phyloP scores from a whole-genome alignment of 2,797 vertebrate genomes.

The Falco concolor region DNA sequence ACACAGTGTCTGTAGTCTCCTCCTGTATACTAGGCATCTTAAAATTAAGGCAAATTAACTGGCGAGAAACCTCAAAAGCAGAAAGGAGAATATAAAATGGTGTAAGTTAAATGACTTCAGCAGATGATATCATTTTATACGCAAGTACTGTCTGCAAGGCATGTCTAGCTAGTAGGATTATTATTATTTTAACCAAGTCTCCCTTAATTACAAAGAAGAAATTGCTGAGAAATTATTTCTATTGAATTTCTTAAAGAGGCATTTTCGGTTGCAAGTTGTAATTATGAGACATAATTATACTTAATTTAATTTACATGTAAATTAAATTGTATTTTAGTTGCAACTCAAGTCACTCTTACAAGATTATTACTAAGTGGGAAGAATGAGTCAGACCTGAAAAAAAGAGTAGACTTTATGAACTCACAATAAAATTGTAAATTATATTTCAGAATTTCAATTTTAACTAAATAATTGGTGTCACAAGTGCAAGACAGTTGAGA shows the following conservation, averaged over 20 bases:
- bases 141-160: not conserved
- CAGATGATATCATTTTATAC: not conserved
- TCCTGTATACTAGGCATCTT: not conserved
- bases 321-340: constrained; percentile 52
- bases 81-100: not conserved
- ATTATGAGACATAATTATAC: constrained; percentile 41
- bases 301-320: constrained; percentile 65
- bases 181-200: not conserved
- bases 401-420: not conserved
- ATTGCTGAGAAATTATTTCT: constrained; percentile 17
- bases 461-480: constrained; percentile 32
- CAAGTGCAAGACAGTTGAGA: not conserved
- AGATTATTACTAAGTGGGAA: constrained; percentile 34
- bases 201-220: constrained; percentile 5
- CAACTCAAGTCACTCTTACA: not conserved
- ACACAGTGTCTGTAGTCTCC: not conserved
- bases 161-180: not conserved
- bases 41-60: not conserved
- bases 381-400: constrained; percentile 32
- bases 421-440: constrained; percentile 38
- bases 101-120: not conserved
- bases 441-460: constrained; percentile 45
- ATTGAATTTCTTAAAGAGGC: constrained; percentile 13
- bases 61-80: not conserved
- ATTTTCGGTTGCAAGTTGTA: constrained; percentile 46